Conservation (phyloP, 2,113 vertebrate species). For the Labeo rohita region DNA sequence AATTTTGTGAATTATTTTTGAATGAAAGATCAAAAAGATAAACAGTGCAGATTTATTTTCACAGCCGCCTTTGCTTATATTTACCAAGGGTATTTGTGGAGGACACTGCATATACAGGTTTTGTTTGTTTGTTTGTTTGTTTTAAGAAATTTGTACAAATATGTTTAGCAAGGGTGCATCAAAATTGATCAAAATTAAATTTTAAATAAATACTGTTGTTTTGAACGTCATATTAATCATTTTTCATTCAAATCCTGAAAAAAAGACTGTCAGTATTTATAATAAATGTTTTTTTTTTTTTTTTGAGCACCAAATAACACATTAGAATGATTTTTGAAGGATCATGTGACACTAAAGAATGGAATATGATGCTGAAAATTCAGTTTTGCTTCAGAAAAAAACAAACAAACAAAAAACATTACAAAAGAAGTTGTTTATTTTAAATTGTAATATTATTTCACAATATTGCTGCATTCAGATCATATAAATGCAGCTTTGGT, state of each 20-base stretch:
- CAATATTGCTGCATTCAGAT: not conserved
- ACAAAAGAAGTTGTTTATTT: not conserved
- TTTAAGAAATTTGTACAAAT: too few relatives aligned
- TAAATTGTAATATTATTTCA: not conserved
- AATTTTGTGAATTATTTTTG: too few relatives aligned
- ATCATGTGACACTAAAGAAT: not conserved
- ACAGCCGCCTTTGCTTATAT: too few relatives aligned
- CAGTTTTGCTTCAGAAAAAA: not conserved
- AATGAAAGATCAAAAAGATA: too few relatives aligned
- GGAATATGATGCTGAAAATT: not conserved
- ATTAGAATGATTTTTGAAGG: not conserved
- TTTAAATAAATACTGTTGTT: not conserved
- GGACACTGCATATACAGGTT: too few relatives aligned
- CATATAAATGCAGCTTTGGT: not conserved
- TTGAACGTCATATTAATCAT: not conserved
- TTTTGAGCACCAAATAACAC: not conserved
- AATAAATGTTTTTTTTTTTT: too few relatives aligned
- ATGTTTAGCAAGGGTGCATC: not conserved
- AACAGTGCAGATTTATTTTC: too few relatives aligned
- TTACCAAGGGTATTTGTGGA: too few relatives aligned
- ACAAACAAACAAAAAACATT: not conserved
- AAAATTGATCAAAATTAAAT: not conserved
- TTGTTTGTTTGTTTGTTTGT: too few relatives aligned
- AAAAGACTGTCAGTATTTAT: too few relatives aligned
- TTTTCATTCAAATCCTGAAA: not conserved